phyloP scores from a whole-genome alignment of 2,113 vertebrate genomes.

The Stomatorhinus ivindoensis region DNA sequence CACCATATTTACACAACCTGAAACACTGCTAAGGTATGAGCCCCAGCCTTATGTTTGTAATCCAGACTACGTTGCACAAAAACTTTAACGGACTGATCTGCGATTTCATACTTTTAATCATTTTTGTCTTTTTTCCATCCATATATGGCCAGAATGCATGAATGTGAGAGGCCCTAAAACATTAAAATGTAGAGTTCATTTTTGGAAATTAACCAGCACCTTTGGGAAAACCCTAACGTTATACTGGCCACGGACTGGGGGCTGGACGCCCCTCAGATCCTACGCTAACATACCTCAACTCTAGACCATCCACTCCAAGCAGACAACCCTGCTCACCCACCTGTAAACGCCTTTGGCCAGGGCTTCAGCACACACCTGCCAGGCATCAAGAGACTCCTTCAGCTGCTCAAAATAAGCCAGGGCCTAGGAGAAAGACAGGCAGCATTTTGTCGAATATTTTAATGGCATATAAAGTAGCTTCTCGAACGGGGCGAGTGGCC shows the following conservation, averaged over 20 bases:
- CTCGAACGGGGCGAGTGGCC: background rate
- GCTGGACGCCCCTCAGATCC: background rate
- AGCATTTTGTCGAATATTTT: conserved; percentile 2
- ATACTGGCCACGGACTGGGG: background rate
- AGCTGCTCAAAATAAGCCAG: conserved; percentile 94
- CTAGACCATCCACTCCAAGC: background rate
- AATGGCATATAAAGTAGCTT: background rate
- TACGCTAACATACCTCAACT: background rate
- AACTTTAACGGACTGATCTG: background rate
- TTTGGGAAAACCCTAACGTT: background rate
- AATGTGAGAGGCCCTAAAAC: background rate
- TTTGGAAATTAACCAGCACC: background rate
- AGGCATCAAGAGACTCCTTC: conserved; percentile 90
- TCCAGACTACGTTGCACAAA: background rate
- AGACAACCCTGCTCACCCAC: conserved; percentile 50
- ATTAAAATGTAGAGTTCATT: background rate
- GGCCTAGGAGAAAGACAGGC: conserved; percentile 64
- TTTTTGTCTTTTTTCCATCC: background rate
- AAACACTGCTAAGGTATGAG: background rate
- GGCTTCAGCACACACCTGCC: conserved; percentile 93
- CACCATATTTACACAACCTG: background rate
- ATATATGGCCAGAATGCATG: background rate
- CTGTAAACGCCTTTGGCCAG: conserved; percentile 84
- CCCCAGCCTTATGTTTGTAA: background rate
- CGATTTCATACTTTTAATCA: background rate